Percentiles rank a stretch among this genome's conserved stretches.
phyloP scores from a whole-genome alignment of 2,797 vertebrate genomes.

The Enteromius trimaculatus region DNA sequence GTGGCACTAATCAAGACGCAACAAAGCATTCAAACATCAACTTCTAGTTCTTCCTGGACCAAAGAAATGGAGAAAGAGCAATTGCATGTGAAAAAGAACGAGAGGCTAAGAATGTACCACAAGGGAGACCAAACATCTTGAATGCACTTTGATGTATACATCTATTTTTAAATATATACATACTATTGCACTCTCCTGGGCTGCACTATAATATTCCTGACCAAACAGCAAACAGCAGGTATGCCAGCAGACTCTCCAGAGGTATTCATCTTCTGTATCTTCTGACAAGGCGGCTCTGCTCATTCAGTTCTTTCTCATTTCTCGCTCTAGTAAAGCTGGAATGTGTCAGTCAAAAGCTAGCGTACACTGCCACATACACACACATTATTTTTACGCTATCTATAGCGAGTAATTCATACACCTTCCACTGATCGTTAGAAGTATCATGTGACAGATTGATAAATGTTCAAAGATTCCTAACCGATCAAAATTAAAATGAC shows the following conservation, averaged over 20 bases:
- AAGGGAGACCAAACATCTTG: conserved; percentile 31
- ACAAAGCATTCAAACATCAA: conserved; percentile 38
- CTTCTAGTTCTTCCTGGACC: conserved; percentile 34
- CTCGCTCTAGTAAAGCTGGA: conserved; percentile 21
- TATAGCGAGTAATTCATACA: neutral
- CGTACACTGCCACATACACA: neutral
- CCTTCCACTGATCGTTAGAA: neutral
- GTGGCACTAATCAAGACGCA: conserved; percentile 31
- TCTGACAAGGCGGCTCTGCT: conserved; percentile 16
- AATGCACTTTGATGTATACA: conserved; percentile 53
- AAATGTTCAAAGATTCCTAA: too few relatives aligned
- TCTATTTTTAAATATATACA: conserved; percentile 58
- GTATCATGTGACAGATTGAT: neutral
- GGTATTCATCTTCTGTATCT: conserved; percentile 26
- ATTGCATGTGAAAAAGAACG: conserved; percentile 32
- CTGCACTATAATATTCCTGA: conserved; percentile 24
- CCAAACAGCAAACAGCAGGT: conserved; percentile 33
- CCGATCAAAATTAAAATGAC: neutral
- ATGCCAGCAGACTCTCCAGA: conserved; percentile 21
- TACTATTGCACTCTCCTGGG: conserved; percentile 28
- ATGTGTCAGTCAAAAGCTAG: conserved; percentile 17
- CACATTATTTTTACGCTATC: neutral
- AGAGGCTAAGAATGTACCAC: conserved; percentile 39
- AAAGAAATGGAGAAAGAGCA: conserved; percentile 36
- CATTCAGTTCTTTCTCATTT: conserved; percentile 8